Base-by-base conservation (phyloP, 2,888 invertebrate species). In the Subacronicta megacephala region DNA sequence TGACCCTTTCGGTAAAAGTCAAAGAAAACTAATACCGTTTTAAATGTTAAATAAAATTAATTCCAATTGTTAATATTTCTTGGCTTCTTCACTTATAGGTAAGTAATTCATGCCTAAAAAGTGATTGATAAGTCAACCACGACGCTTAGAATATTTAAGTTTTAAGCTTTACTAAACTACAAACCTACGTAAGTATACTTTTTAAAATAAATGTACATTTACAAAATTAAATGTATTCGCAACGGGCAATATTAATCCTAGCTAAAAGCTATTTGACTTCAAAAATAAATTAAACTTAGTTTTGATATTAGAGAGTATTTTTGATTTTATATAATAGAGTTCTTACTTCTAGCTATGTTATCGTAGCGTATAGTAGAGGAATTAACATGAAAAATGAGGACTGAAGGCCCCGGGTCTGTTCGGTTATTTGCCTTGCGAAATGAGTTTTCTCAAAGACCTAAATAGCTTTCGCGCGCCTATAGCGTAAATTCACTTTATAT, bases 401-500 rank as follows among this genome's bases (percentile, higher is more conserved):
- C 41, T 56, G 43, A 44, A 58, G 37, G 46, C 29, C 36, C 13
- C 47, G 18, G 50, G 55, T 54, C 43, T 35, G 38, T 51, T 54
- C 35, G 41, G 50, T 40, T 72, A 69, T 69, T 72, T 74, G 20
- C 54, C 20, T 49, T 46, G 12, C 41, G 40, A 63, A 72, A 74
- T 66, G 51, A 72, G 61, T 69, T 74, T 72, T 63, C 55, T 54
- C 31, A 49, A 57, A 73, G 51, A 49, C 33, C 57, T 53, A 59
- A 61, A 64, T 59, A 65, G 46, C 54, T 57, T 62, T 62, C 62
- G 42, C 16, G 40, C 13, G 41, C 26, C 45, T 36, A 56, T 51
- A 43, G 17, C 23, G 50, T 29, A 51, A 60, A 53, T 63, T 60
- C 26, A 62, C 42, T 47, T 68, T 50, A 55, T 15, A 13, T 26